Evolutionary conservation across 2,797 vertebrate genomes (phyloP).

Genomic region (Lagodon rhomboides): DNA sequence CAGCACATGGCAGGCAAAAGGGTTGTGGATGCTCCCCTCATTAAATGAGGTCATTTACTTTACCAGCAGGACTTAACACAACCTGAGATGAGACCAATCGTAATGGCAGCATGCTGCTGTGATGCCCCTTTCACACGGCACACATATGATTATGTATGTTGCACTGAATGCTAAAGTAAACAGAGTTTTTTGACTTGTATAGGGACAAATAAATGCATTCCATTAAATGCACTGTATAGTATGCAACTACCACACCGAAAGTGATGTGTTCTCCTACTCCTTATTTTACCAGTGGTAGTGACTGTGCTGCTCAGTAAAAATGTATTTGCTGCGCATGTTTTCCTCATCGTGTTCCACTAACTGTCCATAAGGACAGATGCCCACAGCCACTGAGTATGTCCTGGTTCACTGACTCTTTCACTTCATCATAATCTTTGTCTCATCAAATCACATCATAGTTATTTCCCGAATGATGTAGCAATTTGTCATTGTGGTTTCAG

Average conservation of each 20-base stretch:
- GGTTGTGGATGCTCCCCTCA: slow-evolving; percentile 54
- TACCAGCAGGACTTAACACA: slow-evolving; percentile 62
- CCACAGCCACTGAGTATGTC: slow-evolving; percentile 69
- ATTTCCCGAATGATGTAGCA: slow-evolving; percentile 74
- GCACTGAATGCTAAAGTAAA: slow-evolving; percentile 29
- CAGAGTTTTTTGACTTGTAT: slow-evolving; percentile 1
- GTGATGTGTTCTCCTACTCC: slow-evolving; percentile 29
- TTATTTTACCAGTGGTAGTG: slow-evolving; percentile 28
- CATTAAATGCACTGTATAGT: slow-evolving; percentile 8
- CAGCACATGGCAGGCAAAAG: slow-evolving; percentile 61
- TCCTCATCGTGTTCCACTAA: slow-evolving; percentile 56
- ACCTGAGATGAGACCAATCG: slow-evolving; percentile 57
- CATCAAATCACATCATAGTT: slow-evolving; percentile 82
- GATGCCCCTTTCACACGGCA: slow-evolving; percentile 33
- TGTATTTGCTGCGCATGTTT: slow-evolving; percentile 69
- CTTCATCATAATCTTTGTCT: slow-evolving; percentile 83
- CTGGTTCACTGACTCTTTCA: slow-evolving; percentile 81
- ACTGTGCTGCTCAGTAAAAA: slow-evolving; percentile 46
- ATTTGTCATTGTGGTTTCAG: slow-evolving; percentile 78
- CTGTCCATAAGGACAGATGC: slow-evolving; percentile 80
- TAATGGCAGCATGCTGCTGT: slow-evolving; percentile 35
- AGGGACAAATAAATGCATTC: slow-evolving; percentile 1
- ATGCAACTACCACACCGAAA: slow-evolving; percentile 11
- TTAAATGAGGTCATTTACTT: slow-evolving; percentile 71
- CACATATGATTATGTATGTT: slow-evolving; percentile 42